Base-by-base conservation (phyloP, 2,113 vertebrate genomes). In the Pollachius pollachius region DNA sequence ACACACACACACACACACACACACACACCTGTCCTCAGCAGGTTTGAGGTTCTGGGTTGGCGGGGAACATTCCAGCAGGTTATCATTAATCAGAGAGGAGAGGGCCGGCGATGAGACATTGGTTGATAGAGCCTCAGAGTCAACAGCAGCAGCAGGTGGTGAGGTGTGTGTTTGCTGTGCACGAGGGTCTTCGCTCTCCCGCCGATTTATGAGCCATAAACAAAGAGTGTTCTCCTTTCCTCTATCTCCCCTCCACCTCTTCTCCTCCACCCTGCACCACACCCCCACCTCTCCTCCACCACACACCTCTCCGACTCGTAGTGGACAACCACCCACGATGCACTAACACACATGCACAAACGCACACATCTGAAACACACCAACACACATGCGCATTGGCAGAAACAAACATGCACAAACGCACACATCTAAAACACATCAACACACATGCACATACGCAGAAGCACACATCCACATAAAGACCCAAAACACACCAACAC, bases 101-200 rank as follows among this genome's bases (percentile, higher is more conserved):
- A 71, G 81, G 80, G 71, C 69, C 60, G 82, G 84, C 77, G 92
- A 94, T 94, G 41, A 48, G 41, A 7, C 9, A 48, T 48, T 48
- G 2, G 41, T 6, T 48, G 41, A 48, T 48, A 12, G 41, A 48
- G 94, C 84, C 86, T 94, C 94, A 92, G 89, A 92, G 93, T 93
- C 94, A 96, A 96, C 93, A 96, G 81, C 87, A 86, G 54, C 82
- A 82, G 92, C 95, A 96, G 94, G 94, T 96, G 95, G 90, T 83
- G 74, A 87, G 85, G 81, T 75, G 41, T 57, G 17, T 73, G 88
- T 88, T 91, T 92, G 91, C 92, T 90, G 90, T 90, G 89, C 91
- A 70, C 71, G 37, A 84, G 85, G 78, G 80, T 88, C 88, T 92
- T 67, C 78, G 71, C 88, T 90, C 85, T 78, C 85, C 79, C 73